Evolutionary conservation across 2,797 vertebrate species (phyloP).

Genomic region (Alca torda): DNA sequence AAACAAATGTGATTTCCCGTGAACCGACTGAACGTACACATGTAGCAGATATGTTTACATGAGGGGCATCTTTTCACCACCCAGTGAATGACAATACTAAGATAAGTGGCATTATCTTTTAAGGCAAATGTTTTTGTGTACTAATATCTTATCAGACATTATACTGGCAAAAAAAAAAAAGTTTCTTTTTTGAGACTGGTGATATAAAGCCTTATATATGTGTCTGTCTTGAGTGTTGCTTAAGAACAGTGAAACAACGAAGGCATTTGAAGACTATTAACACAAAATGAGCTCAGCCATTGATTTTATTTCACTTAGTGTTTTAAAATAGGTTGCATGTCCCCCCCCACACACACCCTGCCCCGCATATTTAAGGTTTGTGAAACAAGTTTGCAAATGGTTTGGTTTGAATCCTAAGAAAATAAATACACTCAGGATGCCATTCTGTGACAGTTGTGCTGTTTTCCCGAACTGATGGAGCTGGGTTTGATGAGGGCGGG

Average conservation of each 20-base stretch:
- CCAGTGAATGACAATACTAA: background rate
- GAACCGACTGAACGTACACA: background rate
- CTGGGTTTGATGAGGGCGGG: background rate
- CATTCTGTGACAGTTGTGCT: background rate
- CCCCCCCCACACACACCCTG: too few relatives aligned
- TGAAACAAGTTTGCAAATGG: background rate
- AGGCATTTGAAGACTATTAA: conserved; percentile 60
- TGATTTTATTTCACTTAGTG: conserved; percentile 66
- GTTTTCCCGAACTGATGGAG: background rate
- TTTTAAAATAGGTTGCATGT: conserved; percentile 48
- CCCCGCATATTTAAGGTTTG: background rate
- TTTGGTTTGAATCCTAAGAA: background rate
- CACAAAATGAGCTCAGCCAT: conserved; percentile 46
- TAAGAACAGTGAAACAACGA: conserved; percentile 43
- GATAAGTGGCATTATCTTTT: background rate
- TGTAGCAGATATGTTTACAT: background rate
- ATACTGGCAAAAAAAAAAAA: background rate
- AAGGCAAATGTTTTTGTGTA: conserved; percentile 14
- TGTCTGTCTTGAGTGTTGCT: conserved; percentile 7
- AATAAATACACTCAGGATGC: background rate
- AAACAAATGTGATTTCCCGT: background rate
- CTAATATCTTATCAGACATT: background rate
- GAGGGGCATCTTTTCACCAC: background rate
- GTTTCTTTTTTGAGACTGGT: background rate
- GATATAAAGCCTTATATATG: background rate